A percentile compares a stretch with the other conserved stretches of the same genome.
phyloP scores from a whole-genome alignment of 2,797 vertebrate species.

The Hippocampus kuda region DNA sequence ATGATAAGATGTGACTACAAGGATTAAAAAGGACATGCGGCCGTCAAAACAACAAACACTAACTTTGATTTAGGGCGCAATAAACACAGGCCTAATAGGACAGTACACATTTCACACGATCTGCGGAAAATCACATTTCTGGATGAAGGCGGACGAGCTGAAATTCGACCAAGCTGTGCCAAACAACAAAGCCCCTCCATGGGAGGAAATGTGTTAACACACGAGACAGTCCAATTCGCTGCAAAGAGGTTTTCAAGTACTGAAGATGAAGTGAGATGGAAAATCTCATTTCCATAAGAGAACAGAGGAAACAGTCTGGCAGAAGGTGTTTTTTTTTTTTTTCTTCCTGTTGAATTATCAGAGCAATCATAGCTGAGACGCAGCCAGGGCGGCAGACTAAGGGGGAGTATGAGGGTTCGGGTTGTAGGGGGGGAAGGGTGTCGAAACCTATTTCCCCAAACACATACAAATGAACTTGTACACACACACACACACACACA shows the following conservation, averaged over 20 bases:
- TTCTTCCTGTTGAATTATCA: conserved; percentile 52
- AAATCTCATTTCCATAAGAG: conserved; percentile 70
- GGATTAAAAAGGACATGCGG: conserved; percentile 26
- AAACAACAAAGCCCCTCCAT: conserved; percentile 55
- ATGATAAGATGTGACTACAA: conserved; percentile 31
- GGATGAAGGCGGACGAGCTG: conserved; percentile 30
- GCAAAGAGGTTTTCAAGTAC: conserved; percentile 64
- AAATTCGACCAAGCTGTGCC: conserved; percentile 49
- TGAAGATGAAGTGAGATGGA: conserved; percentile 65
- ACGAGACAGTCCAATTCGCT: conserved; percentile 53
- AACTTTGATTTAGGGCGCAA: conserved; percentile 51
- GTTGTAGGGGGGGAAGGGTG: conserved; percentile 8
- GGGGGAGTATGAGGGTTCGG: conserved; percentile 15
- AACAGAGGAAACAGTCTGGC: conserved; percentile 60
- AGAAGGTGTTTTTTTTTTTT: conserved; percentile 48
- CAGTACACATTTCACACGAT: conserved; percentile 49
- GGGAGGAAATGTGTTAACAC: conserved; percentile 61
- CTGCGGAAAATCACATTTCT: conserved; percentile 47
- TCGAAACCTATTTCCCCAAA: conserved; percentile 48
- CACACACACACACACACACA: conserved; percentile 10
- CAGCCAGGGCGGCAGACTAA: conserved; percentile 51
- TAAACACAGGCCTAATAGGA: conserved; percentile 42
- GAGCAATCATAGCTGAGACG: conserved; percentile 54
- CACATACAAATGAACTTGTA: conserved; percentile 54
- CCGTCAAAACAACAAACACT: conserved; percentile 33